Conservation (phyloP, 1,140 invertebrate genomes). For the Macrotrachela quadricornifera region DNA sequence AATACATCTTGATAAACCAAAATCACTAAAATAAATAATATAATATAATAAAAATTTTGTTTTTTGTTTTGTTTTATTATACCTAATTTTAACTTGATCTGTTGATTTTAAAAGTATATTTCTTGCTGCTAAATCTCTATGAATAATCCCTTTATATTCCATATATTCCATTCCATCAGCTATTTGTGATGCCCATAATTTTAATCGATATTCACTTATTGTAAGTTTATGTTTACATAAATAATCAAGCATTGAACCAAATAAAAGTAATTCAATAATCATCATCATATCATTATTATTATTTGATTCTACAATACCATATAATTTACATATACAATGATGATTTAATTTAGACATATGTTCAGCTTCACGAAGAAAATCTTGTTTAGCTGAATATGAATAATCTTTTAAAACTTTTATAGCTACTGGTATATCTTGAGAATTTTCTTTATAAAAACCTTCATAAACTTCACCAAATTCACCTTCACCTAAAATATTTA, state of each 20-base stretch:
- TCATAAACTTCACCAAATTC: constrained; percentile 7
- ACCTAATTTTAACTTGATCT: constrained; percentile 31
- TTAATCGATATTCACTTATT: constrained; percentile 1
- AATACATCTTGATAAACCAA: constrained; percentile 22
- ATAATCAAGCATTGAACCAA: constrained; percentile 2
- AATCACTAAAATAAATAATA: background rate
- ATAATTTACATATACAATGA: constrained; percentile 60
- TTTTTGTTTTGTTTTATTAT: background rate
- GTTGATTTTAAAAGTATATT: constrained; percentile 58
- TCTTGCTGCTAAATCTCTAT: constrained; percentile 77
- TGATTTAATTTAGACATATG: constrained; percentile 70
- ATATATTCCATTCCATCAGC: constrained; percentile 89
- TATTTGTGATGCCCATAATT: constrained; percentile 49
- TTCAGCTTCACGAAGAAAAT: constrained; percentile 60
- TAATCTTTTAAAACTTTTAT: constrained; percentile 5
- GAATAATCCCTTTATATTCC: constrained; percentile 76
- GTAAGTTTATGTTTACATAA: background rate
- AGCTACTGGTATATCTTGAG: background rate
- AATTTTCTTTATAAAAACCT: background rate
- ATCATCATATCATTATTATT: constrained; percentile 42
- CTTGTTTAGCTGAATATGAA: constrained; percentile 28
- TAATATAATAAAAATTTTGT: constrained; percentile 44
- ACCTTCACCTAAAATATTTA: constrained; percentile 6
- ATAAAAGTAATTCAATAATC: background rate
- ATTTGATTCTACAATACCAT: constrained; percentile 47